Percentiles rank a stretch among this genome's conserved stretches.
These are phyloP conservation scores for Eunapius fragilis DNA, from an alignment of 37 sponge, comb jelly and placozoan genomes.

Conservation along the genomic window DNA sequence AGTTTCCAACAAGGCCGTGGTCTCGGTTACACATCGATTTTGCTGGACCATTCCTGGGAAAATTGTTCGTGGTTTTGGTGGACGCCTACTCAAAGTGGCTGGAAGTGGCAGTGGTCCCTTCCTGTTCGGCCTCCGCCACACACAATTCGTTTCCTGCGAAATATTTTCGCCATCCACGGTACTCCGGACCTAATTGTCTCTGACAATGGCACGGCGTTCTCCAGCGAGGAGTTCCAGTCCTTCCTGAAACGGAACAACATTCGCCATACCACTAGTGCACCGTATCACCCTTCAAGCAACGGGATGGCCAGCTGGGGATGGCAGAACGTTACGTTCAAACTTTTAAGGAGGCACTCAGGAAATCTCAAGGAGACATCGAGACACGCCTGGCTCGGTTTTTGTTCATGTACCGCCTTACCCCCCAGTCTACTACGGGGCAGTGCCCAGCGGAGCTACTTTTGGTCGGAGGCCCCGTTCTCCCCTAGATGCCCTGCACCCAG, in stretches of 20 bases:
- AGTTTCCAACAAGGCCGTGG: constrained; percentile 36
- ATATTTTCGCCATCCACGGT: constrained; percentile 29
- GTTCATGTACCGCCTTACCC: constrained; percentile 17
- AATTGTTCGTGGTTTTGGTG: constrained; percentile 26
- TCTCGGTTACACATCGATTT: constrained; percentile 23
- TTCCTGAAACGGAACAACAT: constrained; percentile 6
- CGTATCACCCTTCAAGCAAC: constrained; percentile 5
- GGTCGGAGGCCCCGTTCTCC: constrained; percentile 2
- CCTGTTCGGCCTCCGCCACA: constrained; percentile 3
- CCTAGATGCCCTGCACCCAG: neutral
- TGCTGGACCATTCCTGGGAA: constrained; percentile 4
- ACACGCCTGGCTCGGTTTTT: constrained; percentile 4
- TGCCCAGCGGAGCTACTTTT: neutral
- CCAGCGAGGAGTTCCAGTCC: no score
- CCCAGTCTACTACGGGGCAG: constrained; percentile 1
- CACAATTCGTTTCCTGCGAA: constrained; percentile 22
- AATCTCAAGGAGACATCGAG: neutral
- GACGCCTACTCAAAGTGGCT: constrained; percentile 45
- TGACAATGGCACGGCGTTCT: constrained; percentile 21
- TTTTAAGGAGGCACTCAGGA: neutral
- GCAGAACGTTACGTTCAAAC: constrained; percentile 17
- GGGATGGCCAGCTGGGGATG: no score
- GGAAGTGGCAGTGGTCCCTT: constrained; percentile 1
- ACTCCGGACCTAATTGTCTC: constrained; percentile 23
- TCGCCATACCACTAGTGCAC: neutral